phyloP scores from a whole-genome alignment of 2,113 vertebrate species.

The Pygoscelis adeliae region DNA sequence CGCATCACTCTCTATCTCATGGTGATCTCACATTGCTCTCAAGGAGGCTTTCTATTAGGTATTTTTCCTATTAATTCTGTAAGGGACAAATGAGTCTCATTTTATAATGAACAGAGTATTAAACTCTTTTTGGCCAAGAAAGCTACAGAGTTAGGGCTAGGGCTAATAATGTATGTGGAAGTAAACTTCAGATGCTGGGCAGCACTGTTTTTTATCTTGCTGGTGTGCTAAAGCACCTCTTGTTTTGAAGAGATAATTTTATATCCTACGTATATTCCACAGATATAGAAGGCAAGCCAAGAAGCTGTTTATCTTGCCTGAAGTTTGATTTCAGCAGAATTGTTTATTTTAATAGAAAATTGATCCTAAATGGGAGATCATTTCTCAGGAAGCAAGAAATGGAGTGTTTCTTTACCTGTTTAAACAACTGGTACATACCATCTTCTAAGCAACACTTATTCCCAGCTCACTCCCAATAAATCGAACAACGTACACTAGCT shows the following conservation, averaged over 20 bases:
- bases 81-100: not conserved
- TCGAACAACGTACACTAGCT: not conserved
- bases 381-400: not conserved
- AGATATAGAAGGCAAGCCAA: not conserved
- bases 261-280: not conserved
- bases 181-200: not conserved
- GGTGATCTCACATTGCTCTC: not conserved
- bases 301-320: not conserved
- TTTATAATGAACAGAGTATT: not conserved
- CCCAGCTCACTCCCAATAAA: not conserved
- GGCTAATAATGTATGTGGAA: not conserved
- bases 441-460: not conserved
- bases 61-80: not conserved
- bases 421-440: not conserved
- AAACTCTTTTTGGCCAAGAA: not conserved
- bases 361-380: not conserved
- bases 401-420: not conserved
- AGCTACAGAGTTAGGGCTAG: not conserved
- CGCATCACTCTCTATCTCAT: not conserved
- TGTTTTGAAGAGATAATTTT: not conserved
- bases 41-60: not conserved
- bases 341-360: conserved; percentile 10
- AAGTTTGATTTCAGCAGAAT: not conserved
- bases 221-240: not conserved
- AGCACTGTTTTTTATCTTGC: not conserved